Percentiles rank a stretch among this genome's conserved stretches.
phyloP scores from a whole-genome alignment of 2,888 invertebrate species.

The Plebejus melissa region DNA sequence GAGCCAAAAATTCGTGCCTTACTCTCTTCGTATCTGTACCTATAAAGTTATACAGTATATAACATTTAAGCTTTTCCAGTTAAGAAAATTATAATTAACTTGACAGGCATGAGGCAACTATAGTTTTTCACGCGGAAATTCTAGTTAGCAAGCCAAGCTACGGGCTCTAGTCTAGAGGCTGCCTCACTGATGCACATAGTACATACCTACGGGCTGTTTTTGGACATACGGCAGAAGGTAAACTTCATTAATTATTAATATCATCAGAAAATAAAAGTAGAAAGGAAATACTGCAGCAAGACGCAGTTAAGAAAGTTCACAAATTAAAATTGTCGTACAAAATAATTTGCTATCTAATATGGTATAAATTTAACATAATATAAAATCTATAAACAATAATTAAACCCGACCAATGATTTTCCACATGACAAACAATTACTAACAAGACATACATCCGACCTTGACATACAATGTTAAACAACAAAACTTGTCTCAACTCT shows the following conservation, averaged over 20 bases:
- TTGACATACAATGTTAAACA: constrained; percentile 10
- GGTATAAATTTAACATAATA: too few species aligned
- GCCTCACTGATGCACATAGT: not conserved
- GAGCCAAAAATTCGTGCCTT: too few species aligned
- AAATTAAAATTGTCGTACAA: too few species aligned
- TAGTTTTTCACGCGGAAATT: not conserved
- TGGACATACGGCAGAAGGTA: too few species aligned
- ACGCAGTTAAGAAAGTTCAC: too few species aligned
- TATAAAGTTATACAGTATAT: not conserved
- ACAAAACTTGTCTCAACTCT: not conserved
- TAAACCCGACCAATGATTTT: not conserved
- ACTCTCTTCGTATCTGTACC: too few species aligned
- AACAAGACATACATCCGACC: not conserved
- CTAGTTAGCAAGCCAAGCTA: not conserved
- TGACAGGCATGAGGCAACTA: not conserved
- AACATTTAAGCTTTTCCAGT: not conserved
- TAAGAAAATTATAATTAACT: constrained; percentile 3
- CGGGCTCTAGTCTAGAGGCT: not conserved
- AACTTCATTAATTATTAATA: too few species aligned
- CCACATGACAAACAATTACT: not conserved
- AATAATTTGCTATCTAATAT: too few species aligned
- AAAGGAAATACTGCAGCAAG: too few species aligned
- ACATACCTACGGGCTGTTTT: too few species aligned
- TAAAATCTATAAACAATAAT: not conserved
- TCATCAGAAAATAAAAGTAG: too few species aligned